Conservation (phyloP, 2,888 invertebrate species). For the Chydorus sphaericus region DNA sequence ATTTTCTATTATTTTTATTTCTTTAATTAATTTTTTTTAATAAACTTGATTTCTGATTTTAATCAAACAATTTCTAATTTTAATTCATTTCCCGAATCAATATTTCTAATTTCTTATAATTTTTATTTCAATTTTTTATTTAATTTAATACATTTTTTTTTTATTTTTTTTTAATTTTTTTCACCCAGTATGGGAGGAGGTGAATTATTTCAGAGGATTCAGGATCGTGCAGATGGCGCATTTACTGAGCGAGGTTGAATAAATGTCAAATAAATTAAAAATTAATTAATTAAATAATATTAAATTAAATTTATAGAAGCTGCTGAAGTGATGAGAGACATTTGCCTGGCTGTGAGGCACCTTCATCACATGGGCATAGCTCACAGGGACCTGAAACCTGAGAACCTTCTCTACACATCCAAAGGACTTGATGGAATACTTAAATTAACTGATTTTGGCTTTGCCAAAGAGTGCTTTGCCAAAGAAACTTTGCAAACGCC, state of each 20-base stretch:
- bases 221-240: constrained; percentile 82
- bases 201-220: constrained; percentile 91
- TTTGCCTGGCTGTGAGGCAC: constrained; percentile 85
- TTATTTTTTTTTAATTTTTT: background rate
- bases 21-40: too few relatives aligned
- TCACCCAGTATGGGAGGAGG: constrained; percentile 82
- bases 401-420: constrained; percentile 82
- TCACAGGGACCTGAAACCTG: constrained; percentile 94
- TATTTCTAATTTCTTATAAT: background rate
- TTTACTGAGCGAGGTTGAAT: constrained; percentile 66
- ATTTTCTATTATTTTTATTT: too few relatives aligned
- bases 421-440: constrained; percentile 47
- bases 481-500: constrained; percentile 90
- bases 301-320: constrained; percentile 48
- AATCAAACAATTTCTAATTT: too few relatives aligned
- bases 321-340: constrained; percentile 88
- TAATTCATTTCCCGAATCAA: too few relatives aligned
- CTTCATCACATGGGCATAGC: constrained; percentile 90
- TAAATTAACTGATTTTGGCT: constrained; percentile 97
- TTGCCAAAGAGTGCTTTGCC: constrained; percentile 83
- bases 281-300: constrained; percentile 22
- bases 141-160: background rate
- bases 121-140: background rate
- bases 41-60: too few relatives aligned
- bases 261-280: background rate